Base-by-base conservation (phyloP, 2,888 invertebrate species). In the Flexamia atlantica region DNA sequence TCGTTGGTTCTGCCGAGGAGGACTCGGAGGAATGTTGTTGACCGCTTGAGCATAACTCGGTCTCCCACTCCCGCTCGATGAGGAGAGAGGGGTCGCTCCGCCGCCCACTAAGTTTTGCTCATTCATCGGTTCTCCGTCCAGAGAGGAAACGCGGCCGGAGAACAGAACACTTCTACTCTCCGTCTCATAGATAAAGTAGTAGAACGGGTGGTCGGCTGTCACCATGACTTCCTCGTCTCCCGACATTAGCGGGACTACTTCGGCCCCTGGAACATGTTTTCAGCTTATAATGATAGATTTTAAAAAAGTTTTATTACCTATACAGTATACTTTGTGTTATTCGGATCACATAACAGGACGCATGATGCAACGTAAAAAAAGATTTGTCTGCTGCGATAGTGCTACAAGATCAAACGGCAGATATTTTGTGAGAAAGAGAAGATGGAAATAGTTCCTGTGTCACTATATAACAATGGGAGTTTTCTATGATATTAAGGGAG, bases 151-250 rank as follows among this genome's bases (percentile, higher is more conserved):
- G 9, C 79, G 76, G 7, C 94, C 94, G 87, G 93, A 93, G 87
- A 95, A 95, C n/a, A 95, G 89, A 14, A 93, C 92, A 57, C 92
- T 89, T 0, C 91, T 92, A 0, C 91, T 90, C 10, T 89, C 88
- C 91, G 91, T 85, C 20, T 94, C 93, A 83, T 93, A 92, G 81
- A 95, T 93, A 88, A 93, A 92, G 90, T 94, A 94, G 0, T 94
- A 87, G 88, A 95, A 95, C 0, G 95, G 94, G 86, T 92, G 92
- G 88, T 95, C 64, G 3, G 81, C 81, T 12, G 17, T 64, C n/a
- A 85, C 79, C 36, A 68, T 1, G 3, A 57, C 23, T 30, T n/a
- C n/a, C 10, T 57, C 79, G 10, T 28, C 7, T 0, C 28, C 36
- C 3, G 14, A 20, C 57, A 79, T 79, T 0, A 79, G 36, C n/a